Conservation (phyloP, 2,113 vertebrate genomes). For the Proterorhinus semilunaris region DNA sequence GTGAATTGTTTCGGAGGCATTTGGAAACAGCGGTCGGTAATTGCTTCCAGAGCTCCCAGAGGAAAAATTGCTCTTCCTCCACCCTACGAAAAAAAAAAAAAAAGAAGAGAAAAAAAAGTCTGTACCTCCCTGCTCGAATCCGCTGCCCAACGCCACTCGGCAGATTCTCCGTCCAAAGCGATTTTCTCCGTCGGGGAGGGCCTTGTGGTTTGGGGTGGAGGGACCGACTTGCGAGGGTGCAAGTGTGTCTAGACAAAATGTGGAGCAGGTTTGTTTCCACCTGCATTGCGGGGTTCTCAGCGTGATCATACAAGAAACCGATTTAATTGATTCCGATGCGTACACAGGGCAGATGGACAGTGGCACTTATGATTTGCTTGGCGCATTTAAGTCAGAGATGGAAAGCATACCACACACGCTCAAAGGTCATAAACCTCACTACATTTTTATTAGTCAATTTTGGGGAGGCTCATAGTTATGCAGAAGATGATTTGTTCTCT, state of each 20-base stretch:
- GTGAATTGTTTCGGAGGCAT: conserved; percentile 59
- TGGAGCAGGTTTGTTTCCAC: background rate
- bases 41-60: conserved; percentile 74
- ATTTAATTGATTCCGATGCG: too few relatives aligned
- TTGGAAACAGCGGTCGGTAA: conserved; percentile 58
- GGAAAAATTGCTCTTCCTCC: conserved; percentile 67
- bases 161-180: conserved; percentile 38
- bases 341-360: too few relatives aligned
- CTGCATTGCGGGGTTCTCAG: background rate
- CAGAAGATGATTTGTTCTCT: too few relatives aligned
- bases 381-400: too few relatives aligned
- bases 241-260: background rate
- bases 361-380: too few relatives aligned
- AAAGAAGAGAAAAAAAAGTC: conserved; percentile 8
- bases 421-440: too few relatives aligned
- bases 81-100: conserved; percentile 3
- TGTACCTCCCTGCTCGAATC: conserved; percentile 55
- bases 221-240: conserved; percentile 21
- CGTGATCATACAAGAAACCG: background rate
- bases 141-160: conserved; percentile 43
- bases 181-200: conserved; percentile 29
- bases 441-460: too few relatives aligned
- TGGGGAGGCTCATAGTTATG: too few relatives aligned
- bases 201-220: conserved; percentile 26
- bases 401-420: too few relatives aligned